Percentiles rank a stretch among this genome's conserved stretches.
Conservation (phyloP, 23 tunicate genomes). For the Halocynthia aurantium region DNA sequence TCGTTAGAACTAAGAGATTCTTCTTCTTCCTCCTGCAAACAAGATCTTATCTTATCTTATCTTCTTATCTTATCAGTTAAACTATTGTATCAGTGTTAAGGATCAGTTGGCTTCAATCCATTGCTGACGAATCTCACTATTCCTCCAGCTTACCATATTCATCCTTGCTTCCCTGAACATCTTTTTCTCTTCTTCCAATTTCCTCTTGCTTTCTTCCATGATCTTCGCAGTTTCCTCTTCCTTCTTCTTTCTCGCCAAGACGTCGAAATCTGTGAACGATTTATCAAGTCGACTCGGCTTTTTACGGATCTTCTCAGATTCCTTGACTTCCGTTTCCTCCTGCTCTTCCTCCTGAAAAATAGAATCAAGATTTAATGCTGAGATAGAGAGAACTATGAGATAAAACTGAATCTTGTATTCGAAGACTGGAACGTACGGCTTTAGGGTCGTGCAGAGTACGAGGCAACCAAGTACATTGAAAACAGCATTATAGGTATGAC, state of each 20-base stretch:
- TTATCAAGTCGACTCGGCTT: constrained; percentile 38
- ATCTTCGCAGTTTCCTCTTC: constrained; percentile 36
- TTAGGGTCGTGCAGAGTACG: no score
- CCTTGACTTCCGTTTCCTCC: constrained; percentile 1
- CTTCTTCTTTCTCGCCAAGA: constrained; percentile 34
- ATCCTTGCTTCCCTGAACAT: constrained; percentile 38
- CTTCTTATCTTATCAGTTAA: no score
- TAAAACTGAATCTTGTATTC: background rate
- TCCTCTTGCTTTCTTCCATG: constrained; percentile 34
- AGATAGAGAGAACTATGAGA: background rate
- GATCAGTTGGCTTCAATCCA: no score
- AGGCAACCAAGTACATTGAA: no score
- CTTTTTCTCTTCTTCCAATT: constrained; percentile 51
- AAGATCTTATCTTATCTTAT: no score
- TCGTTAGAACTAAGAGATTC: background rate
- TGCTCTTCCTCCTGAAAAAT: constrained; percentile 15
- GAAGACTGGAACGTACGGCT: background rate
- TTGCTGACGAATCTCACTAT: no score
- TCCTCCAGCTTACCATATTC: background rate
- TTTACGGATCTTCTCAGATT: background rate
- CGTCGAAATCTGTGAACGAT: constrained; percentile 60
- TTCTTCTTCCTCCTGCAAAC: background rate
- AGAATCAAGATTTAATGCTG: background rate
- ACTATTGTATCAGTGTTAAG: no score
- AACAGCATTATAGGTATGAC: background rate